Percentiles rank a stretch among this genome's conserved stretches.
Conservation (phyloP, 2,113 vertebrate species). For the Bos taurus region DNA sequence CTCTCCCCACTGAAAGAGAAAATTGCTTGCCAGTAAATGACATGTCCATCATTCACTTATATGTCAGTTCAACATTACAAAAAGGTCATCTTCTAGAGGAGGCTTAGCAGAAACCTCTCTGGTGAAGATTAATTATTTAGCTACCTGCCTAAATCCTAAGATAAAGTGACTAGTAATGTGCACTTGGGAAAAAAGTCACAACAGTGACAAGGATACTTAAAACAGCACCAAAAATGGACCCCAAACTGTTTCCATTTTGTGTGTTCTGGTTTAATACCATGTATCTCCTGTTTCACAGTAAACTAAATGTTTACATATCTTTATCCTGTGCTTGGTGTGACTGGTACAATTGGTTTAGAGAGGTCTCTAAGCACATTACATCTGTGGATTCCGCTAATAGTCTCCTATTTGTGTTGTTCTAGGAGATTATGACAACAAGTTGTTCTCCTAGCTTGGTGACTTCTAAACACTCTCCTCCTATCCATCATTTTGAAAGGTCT, state of each 20-base stretch:
- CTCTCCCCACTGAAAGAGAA: slow-evolving; percentile 31
- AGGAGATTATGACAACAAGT: background rate
- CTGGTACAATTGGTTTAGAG: background rate
- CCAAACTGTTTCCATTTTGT: background rate
- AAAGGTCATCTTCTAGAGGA: slow-evolving; percentile 13
- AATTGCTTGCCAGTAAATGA: slow-evolving; percentile 41
- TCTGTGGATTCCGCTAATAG: background rate
- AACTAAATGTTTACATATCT: background rate
- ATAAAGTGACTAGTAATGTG: background rate
- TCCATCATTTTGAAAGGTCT: slow-evolving; percentile 55
- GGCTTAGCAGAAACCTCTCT: background rate
- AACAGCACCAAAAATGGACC: background rate
- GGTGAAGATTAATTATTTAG: slow-evolving; percentile 31
- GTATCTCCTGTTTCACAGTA: background rate
- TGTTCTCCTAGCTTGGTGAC: background rate
- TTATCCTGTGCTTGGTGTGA: background rate
- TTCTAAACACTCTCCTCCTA: background rate
- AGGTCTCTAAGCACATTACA: background rate
- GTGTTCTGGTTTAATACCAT: background rate
- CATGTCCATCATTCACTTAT: slow-evolving; percentile 26
- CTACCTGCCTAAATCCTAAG: background rate
- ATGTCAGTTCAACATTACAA: slow-evolving; percentile 30
- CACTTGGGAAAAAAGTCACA: background rate
- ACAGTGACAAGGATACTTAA: background rate
- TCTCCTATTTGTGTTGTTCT: background rate